These are phyloP conservation scores for Phyllotis vaccarum DNA, from an alignment of 2,797 vertebrate genomes.

Conservation along the genomic window DNA sequence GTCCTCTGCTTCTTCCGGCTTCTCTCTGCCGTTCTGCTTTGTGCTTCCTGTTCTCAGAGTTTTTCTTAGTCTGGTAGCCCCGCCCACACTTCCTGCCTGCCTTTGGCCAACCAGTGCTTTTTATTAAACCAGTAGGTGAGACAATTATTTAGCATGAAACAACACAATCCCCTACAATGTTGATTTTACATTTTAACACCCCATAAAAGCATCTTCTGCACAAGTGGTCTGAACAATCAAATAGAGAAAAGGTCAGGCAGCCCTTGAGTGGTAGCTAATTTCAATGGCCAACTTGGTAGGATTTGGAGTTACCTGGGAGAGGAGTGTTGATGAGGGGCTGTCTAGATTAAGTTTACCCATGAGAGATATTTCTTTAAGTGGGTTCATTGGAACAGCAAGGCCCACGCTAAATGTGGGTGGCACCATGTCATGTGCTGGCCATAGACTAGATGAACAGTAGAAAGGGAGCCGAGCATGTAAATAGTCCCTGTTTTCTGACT, in stretches of 20 bases:
- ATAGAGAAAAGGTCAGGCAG: not conserved
- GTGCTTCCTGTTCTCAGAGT: no score
- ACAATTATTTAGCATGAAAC: no score
- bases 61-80: no score
- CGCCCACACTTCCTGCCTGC: no score
- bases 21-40: no score
- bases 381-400: not conserved
- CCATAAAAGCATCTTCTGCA: not conserved
- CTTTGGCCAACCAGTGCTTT: no score
- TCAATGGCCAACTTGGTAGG: not conserved
- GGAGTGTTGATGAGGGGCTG: not conserved
- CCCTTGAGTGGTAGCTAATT: not conserved
- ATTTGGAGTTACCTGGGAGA: not conserved
- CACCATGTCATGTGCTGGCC: not conserved
- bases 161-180: no score
- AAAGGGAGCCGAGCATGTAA: not conserved
- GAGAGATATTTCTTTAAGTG: not conserved
- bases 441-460: not conserved
- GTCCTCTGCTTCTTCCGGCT: no score
- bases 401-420: not conserved
- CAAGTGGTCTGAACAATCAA: not conserved
- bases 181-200: no score
- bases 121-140: no score
- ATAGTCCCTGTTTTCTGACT: not conserved
- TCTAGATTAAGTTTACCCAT: not conserved